These are phyloP conservation scores for Haliclystus octoradiatus DNA, from an alignment of 30 jellyfish, hydroid and myxozoan species.

Conservation along the genomic window DNA sequence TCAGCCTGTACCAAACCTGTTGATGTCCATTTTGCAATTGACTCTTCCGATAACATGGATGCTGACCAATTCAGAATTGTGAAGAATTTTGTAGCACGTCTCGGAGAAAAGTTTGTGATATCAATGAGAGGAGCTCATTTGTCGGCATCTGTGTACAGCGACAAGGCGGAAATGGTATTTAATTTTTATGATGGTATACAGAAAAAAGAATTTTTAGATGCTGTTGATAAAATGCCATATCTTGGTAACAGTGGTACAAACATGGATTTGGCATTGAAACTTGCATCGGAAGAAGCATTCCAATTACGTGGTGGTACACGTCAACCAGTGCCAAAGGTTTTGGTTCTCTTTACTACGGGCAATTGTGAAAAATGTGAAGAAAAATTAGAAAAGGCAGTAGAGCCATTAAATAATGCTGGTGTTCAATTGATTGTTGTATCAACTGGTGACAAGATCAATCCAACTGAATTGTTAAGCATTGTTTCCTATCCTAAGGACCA, in stretches of 20 bases:
- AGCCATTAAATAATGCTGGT: constrained; percentile 70
- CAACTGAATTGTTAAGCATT: constrained; percentile 35
- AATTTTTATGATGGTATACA: constrained; percentile 50
- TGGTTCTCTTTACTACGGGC: constrained; percentile 65
- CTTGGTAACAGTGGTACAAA: constrained; percentile 26
- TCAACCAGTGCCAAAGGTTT: constrained; percentile 84
- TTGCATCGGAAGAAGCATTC: constrained; percentile 58
- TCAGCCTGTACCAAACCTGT: constrained; percentile 81
- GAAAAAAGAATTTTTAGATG: constrained; percentile 35
- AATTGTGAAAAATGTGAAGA: constrained; percentile 70
- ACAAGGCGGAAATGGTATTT: constrained; percentile 52
- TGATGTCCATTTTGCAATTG: constrained; percentile 92
- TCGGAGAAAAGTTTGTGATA: constrained; percentile 64
- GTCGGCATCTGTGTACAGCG: constrained; percentile 85
- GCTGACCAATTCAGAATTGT: constrained; percentile 40
- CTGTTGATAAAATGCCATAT: constrained; percentile 51
- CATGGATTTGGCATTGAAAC: constrained; percentile 64
- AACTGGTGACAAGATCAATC: constrained; percentile 36
- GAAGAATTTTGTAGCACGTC: constrained; percentile 49
- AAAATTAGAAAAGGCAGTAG: constrained; percentile 60
- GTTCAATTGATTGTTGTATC: constrained; percentile 75
- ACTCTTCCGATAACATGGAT: constrained; percentile 60
- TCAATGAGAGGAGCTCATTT: constrained; percentile 79
- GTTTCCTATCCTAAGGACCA: constrained; percentile 57
- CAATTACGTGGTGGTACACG: constrained; percentile 75